Percentiles rank a stretch among this genome's conserved stretches.
Evolutionary conservation across 2,797 vertebrate genomes (phyloP).

Genomic region (Eidolon dupreanum): DNA sequence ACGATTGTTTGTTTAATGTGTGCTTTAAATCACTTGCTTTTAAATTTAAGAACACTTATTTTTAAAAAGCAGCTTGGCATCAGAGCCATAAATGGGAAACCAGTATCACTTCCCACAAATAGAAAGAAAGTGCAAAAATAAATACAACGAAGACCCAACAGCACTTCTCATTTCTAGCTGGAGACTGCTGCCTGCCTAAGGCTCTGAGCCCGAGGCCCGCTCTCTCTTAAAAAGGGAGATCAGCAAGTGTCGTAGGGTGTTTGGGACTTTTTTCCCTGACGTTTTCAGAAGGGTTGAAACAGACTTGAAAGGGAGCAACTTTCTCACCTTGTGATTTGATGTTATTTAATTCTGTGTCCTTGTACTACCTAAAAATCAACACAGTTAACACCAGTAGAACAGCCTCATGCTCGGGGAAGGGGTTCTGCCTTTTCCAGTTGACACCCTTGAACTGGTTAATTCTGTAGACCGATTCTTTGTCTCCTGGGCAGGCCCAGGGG

Average conservation of each 20-base stretch:
- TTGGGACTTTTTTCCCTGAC: neutral
- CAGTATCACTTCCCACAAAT: constrained; percentile 65
- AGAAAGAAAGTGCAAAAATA: constrained; percentile 66
- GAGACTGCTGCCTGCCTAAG: neutral
- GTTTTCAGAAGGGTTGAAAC: neutral
- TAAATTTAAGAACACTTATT: constrained; percentile 49
- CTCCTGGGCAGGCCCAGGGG: neutral
- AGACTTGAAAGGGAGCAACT: neutral
- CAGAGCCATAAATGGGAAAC: constrained; percentile 62
- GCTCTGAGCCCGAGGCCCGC: constrained; percentile 49
- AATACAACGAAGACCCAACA: constrained; percentile 50
- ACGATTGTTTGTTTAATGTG: constrained; percentile 17
- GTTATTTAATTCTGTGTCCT: constrained; percentile 10
- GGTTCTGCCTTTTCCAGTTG: neutral
- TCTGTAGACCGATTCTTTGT: neutral
- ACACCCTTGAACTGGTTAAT: neutral
- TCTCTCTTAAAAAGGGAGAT: neutral
- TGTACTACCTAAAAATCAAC: neutral
- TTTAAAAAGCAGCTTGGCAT: constrained; percentile 57
- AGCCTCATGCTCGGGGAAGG: neutral
- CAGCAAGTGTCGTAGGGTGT: neutral
- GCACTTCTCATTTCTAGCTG: neutral
- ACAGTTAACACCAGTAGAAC: neutral
- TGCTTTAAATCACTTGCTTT: constrained; percentile 16
- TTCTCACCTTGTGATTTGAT: neutral